Percentiles rank a stretch among this genome's conserved stretches.
These are phyloP conservation scores for Rynchops niger DNA, from an alignment of 2,113 vertebrate genomes.

Conservation along the genomic window DNA sequence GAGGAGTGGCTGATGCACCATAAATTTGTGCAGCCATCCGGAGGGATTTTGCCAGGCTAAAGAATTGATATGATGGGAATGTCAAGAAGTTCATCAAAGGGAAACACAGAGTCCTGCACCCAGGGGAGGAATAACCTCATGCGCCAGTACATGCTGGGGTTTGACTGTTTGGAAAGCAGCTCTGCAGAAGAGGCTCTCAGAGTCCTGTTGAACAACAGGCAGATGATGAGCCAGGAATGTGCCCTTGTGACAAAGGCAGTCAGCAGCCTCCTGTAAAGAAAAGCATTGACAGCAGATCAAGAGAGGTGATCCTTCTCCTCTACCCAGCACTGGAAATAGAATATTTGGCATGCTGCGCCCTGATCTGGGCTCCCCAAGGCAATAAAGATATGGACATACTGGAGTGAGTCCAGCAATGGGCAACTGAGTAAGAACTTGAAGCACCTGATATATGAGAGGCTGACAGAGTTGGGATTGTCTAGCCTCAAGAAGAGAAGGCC, in stretches of 20 bases:
- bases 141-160: not conserved
- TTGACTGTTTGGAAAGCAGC: not conserved
- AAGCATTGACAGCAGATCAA: not conserved
- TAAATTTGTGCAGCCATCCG: not conserved
- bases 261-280: not conserved
- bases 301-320: not conserved
- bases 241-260: not conserved
- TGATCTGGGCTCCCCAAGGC: not conserved
- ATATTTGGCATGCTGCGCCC: not conserved
- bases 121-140: not conserved
- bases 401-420: not conserved
- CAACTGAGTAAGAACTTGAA: not conserved
- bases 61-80: not conserved
- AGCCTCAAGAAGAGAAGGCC: not conserved
- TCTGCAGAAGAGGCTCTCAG: not conserved
- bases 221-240: fast-evolving
- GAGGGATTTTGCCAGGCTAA: not conserved
- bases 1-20: not conserved
- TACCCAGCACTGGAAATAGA: not conserved
- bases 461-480: not conserved
- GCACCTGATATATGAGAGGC: fast-evolving
- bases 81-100: not conserved
- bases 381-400: not conserved
- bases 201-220: not conserved
- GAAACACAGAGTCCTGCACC: not conserved